Percentiles rank a stretch among this genome's conserved stretches.
phyloP scores from a whole-genome alignment of 2,113 vertebrate genomes.

The Pungitius pungitius region DNA sequence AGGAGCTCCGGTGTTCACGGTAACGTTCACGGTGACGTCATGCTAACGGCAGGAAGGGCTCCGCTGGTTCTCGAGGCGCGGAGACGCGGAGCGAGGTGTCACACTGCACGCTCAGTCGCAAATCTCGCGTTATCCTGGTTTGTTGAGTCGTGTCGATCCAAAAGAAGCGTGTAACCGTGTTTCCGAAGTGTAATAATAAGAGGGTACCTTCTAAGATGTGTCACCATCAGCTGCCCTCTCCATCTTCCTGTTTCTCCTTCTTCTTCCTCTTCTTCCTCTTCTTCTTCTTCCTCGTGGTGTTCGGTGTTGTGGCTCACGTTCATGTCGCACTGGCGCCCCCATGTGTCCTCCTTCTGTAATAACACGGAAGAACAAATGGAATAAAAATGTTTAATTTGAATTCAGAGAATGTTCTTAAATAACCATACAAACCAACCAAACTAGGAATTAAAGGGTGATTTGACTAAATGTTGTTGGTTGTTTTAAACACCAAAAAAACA shows the following conservation, averaged over 20 bases:
- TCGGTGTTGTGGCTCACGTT: too few relatives aligned
- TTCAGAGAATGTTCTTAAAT: background rate
- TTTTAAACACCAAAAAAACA: too few relatives aligned
- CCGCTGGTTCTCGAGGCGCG: background rate
- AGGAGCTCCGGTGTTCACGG: background rate
- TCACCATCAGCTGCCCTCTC: constrained; percentile 7
- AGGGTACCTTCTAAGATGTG: constrained; percentile 32
- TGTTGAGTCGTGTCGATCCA: background rate
- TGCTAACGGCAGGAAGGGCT: background rate
- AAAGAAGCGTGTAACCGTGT: too few relatives aligned
- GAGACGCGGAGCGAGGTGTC: fast-evolving
- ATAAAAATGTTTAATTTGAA: background rate
- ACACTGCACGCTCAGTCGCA: background rate
- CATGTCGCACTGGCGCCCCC: background rate
- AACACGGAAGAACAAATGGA: background rate
- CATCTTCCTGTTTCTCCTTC: constrained; percentile 25
- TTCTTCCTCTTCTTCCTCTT: constrained; percentile 5
- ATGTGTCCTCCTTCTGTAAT: background rate
- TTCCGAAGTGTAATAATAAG: background rate
- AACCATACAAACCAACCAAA: background rate
- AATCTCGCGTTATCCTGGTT: background rate
- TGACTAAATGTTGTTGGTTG: too few relatives aligned
- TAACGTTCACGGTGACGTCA: background rate
- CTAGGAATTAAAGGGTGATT: background rate
- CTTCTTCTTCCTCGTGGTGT: background rate